phyloP scores from a whole-genome alignment of 2,888 invertebrate species.

The Aromia moschata region DNA sequence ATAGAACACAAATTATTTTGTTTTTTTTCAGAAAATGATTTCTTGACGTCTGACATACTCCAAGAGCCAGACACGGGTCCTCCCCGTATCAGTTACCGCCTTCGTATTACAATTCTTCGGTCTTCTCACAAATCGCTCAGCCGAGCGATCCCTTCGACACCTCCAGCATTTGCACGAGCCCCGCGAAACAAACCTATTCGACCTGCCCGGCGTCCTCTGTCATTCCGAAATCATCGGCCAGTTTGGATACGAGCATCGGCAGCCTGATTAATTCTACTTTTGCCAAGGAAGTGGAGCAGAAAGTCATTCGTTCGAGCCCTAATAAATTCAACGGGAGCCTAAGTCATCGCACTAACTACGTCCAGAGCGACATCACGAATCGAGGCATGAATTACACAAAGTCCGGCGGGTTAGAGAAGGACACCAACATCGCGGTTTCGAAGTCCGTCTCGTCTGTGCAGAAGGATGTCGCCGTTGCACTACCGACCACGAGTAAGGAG shows the following conservation, averaged over 20 bases:
- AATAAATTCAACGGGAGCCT: constrained; percentile 11
- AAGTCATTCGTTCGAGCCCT: constrained; percentile 8
- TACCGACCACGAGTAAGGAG: constrained; percentile 25
- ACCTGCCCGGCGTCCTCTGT: constrained; percentile 1
- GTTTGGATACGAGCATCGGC: not conserved
- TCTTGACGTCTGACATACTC: constrained; percentile 36
- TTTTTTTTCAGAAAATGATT: constrained; percentile 35
- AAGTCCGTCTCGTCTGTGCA: constrained; percentile 43
- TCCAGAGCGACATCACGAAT: constrained; percentile 49
- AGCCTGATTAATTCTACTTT: not conserved
- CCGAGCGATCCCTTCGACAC: constrained; percentile 77
- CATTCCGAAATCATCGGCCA: not conserved
- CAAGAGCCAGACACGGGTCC: constrained; percentile 49
- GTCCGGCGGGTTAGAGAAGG: constrained; percentile 28
- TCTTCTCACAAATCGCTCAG: constrained; percentile 39
- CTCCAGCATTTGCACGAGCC: constrained; percentile 55
- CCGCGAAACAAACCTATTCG: constrained; percentile 17
- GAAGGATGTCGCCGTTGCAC: constrained; percentile 38
- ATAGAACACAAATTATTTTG: too few relatives aligned
- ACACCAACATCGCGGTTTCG: constrained; percentile 39
- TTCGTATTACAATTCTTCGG: constrained; percentile 66
- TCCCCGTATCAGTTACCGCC: constrained; percentile 68
- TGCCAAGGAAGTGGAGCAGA: not conserved
- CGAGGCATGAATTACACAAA: constrained; percentile 47
- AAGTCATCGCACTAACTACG: constrained; percentile 27